Conservation (phyloP, 2,113 vertebrate genomes). For the Mobula hypostoma region DNA sequence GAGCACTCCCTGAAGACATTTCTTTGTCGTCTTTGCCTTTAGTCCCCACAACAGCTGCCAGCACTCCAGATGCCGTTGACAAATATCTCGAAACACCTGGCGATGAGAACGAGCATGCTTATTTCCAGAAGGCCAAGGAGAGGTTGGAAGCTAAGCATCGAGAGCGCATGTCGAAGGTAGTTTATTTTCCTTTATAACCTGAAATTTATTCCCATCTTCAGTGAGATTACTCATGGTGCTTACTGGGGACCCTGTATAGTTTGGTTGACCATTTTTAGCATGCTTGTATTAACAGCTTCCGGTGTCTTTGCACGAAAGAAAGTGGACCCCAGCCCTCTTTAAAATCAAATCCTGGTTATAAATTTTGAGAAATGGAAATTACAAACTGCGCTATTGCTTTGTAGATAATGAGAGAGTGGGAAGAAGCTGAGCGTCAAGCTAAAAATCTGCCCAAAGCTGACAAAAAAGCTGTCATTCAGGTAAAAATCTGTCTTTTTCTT, state of each 20-base stretch:
- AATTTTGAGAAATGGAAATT: background rate
- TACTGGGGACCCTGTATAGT: background rate
- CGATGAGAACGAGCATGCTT: constrained; percentile 89
- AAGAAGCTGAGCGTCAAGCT: constrained; percentile 88
- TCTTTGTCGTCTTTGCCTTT: constrained; percentile 25
- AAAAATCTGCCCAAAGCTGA: constrained; percentile 90
- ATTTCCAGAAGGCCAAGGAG: constrained; percentile 96
- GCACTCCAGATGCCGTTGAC: constrained; percentile 86
- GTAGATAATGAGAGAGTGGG: constrained; percentile 98
- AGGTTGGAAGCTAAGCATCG: constrained; percentile 91
- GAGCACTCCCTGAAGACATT: too few relatives aligned
- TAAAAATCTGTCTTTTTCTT: constrained; percentile 46
- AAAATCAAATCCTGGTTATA: background rate
- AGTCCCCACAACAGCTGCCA: constrained; percentile 89
- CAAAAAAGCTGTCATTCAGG: constrained; percentile 97
- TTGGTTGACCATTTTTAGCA: background rate
- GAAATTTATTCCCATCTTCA: background rate
- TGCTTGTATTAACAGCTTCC: background rate
- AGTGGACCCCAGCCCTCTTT: background rate
- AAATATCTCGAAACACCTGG: constrained; percentile 90
- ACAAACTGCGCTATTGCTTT: constrained; percentile 38
- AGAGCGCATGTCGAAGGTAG: constrained; percentile 92
- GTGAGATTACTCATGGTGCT: background rate
- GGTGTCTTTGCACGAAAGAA: background rate
- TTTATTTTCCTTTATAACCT: background rate